Base-by-base conservation (phyloP, 2,888 invertebrate genomes). In the Pristionchus fissidentatus region DNA sequence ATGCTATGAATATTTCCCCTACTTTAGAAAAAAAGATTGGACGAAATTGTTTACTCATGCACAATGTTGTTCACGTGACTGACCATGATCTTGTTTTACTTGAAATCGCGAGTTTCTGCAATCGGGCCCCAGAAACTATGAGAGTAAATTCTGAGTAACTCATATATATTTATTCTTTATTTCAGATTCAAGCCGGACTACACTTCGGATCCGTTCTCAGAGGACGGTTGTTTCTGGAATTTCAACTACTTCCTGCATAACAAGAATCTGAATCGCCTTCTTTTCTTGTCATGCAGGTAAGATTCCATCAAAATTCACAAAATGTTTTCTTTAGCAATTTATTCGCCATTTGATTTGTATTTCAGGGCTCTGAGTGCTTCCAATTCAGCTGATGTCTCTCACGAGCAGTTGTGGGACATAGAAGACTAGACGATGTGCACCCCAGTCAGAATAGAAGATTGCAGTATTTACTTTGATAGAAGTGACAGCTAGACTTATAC, bases 181-280 rank as follows among this genome's bases (percentile, higher is more conserved):
- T 78, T 26, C 92, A 97, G 97, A 93, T 99, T 98, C 94, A 97
- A 97, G 93, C 97, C 98, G 41, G 98, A 98, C 93, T 94, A 97
- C 91, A 95, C 95, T 79, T 97, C 97, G 73, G 99, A 99, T 94
- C 99, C 99, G 0, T 99, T 97, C 93, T 97, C 97, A 62, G 98
- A 99, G 94, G 97, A 97, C 87, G 98, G 98, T 60, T 97, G 97
- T 92, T 94, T 98, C 73, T 99, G 99, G 98, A 97, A 97, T 49
- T 97, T 98, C 93, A 99, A 98, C 94, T 99, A 97, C 94, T 98
- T 99, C 94, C 97, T 99, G 94, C 98, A 97, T 93, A 99, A 99
- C 93, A 96, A 96, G 93, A 97, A 96, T 93, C 94, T 98, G 92
- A 98, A 98, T 93, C 95, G 99, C 87, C 97, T 99, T 93, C 96